Evolutionary conservation across 2,888 invertebrate genomes (phyloP).

Genomic region (Nomada fabriciana): DNA sequence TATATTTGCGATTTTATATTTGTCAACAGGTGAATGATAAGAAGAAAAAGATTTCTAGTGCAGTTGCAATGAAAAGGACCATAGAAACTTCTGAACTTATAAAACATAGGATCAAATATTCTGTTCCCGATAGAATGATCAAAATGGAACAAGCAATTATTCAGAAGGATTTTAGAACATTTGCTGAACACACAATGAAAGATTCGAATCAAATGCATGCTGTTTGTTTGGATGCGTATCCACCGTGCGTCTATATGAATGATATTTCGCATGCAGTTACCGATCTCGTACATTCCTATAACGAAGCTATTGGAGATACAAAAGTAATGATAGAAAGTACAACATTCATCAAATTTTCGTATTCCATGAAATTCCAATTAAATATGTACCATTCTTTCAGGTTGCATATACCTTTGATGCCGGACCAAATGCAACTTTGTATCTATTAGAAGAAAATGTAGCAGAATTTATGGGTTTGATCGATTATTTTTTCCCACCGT

Average conservation of each 20-base stretch:
- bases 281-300: slow-evolving; percentile 93
- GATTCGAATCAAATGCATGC: slow-evolving; percentile 99
- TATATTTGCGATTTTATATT: neutral
- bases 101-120: slow-evolving; percentile 88
- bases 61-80: slow-evolving; percentile 94
- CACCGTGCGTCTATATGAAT: slow-evolving; percentile 97
- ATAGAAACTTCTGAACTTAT: slow-evolving; percentile 93
- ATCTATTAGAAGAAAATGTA: slow-evolving; percentile 91
- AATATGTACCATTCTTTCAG: slow-evolving; percentile 80
- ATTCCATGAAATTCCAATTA: too few relatives aligned
- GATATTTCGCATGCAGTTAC: slow-evolving; percentile 93
- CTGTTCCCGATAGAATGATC: slow-evolving; percentile 90
- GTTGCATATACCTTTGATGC: slow-evolving; percentile 99
- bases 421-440: slow-evolving; percentile 98
- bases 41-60: slow-evolving; percentile 94
- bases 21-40: slow-evolving; percentile 86
- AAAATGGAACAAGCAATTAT: slow-evolving; percentile 88
- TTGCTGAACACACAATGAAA: slow-evolving; percentile 97
- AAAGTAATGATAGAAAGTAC: slow-evolving; percentile 85
- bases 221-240: slow-evolving; percentile 95
- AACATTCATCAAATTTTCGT: neutral
- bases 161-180: slow-evolving; percentile 90
- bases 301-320: slow-evolving; percentile 87
- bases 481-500: slow-evolving; percentile 89
- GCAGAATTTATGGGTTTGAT: slow-evolving; percentile 89